Base-by-base conservation (phyloP, 2,888 invertebrate genomes). In the Pseudococcus viburni region DNA sequence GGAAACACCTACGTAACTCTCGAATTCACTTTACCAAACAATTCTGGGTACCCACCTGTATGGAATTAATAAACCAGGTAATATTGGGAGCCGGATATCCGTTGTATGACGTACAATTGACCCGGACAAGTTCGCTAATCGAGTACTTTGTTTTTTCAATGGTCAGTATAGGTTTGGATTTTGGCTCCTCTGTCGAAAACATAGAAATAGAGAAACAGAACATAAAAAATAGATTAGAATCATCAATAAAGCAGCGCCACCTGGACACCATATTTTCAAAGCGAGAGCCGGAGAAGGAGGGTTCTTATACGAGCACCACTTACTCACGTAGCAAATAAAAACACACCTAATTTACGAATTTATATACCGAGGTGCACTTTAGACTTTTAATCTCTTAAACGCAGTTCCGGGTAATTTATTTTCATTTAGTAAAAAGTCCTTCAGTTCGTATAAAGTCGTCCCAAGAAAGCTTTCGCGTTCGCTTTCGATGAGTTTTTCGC, bases 51-150 rank as follows among this genome's bases (percentile, higher is more conserved):
- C 84, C 91, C 90, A 92, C 93, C 91, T 91, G 90, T 89, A 92
- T 91, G 68, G 91, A 91, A 90, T 93, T 93, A 89, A 93, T 92
- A 90, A 91, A 92, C 92, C 93, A 93, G 55, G 92, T 92, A 89
- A 93, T 90, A 90, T 93, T 93, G 22, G 92, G 92, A 0, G 92
- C 90, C 1, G 92, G 93, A 90, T 91, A 91, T 4, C 92, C 92
- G 51, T 91, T 91, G 12, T 91, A 91, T 15, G 92, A 91, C n/a
- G 91, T 91, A 90, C 93, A 93, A 89, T 92, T 91, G 11, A 92
- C 92, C 55, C 90, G 90, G 85, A 93, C 91, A 90, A 90, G 91
- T 90, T 92, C 92, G 42, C 92, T 92, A 88, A 92, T 91, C 90
- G 92, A 92, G 88, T 92, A 92, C 90, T 92, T 92, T 88, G 91